phyloP scores from a whole-genome alignment of 2,888 invertebrate genomes.

The Megaustenia siamemsis region DNA sequence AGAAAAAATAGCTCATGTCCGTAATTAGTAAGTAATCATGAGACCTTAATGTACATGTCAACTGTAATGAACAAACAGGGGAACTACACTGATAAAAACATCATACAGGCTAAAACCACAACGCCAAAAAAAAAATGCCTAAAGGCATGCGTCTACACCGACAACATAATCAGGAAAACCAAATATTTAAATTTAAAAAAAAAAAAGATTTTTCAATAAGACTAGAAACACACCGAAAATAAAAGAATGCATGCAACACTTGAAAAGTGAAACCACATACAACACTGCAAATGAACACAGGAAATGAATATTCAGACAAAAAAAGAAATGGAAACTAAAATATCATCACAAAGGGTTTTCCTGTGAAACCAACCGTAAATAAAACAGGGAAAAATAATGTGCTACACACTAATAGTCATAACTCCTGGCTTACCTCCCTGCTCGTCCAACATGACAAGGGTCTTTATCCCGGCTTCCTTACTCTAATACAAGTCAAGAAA shows the following conservation, averaged over 20 bases:
- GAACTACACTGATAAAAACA: too few relatives aligned
- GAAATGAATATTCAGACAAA: neutral
- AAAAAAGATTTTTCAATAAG: neutral
- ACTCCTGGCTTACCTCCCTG: constrained; percentile 96
- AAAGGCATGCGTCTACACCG: neutral
- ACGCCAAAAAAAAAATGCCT: neutral
- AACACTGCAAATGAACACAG: neutral
- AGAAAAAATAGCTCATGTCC: neutral
- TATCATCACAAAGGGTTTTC: neutral
- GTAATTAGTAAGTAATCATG: too few relatives aligned
- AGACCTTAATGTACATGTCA: too few relatives aligned
- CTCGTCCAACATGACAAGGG: constrained; percentile 99
- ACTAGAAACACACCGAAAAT: neutral
- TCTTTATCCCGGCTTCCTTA: constrained; percentile 99
- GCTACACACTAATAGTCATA: neutral
- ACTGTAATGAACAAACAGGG: too few relatives aligned
- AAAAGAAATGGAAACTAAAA: neutral
- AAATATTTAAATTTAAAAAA: neutral
- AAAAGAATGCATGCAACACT: neutral
- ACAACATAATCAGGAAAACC: neutral
- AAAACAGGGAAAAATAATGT: neutral
- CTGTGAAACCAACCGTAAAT: too few relatives aligned
- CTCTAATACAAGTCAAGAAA: constrained; percentile 84
- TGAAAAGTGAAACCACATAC: neutral
- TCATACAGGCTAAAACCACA: too few relatives aligned